Conservation (phyloP, 2,797 vertebrate genomes). For the Microctenopoma stevenorrisi region DNA sequence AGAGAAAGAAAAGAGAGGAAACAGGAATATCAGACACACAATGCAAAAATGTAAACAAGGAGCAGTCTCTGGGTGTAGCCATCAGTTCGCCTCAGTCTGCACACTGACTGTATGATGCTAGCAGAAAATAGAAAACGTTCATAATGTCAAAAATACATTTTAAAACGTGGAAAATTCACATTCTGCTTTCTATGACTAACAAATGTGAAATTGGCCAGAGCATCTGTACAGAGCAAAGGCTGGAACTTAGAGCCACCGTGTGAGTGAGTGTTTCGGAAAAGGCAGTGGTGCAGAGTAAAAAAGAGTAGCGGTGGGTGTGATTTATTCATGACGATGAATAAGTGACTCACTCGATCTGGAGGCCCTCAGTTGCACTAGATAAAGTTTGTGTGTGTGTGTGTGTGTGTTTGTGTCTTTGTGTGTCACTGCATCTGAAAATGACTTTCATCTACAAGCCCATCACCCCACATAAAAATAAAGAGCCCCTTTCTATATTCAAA, state of each 20-base stretch:
- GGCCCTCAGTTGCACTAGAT: conserved; percentile 47
- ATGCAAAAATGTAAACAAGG: conserved; percentile 47
- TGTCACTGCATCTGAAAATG: conserved; percentile 25
- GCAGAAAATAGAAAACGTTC: too few relatives aligned
- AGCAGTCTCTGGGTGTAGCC: conserved; percentile 63
- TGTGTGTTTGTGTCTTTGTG: conserved; percentile 20
- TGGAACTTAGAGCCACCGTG: conserved; percentile 12
- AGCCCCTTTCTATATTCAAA: conserved; percentile 14
- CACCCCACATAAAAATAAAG: conserved; percentile 24
- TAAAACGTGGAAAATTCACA: background rate
- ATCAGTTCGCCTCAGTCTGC: conserved; percentile 54
- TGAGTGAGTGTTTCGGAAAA: conserved; percentile 38
- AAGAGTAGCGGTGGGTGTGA: conserved; percentile 65
- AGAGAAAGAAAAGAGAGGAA: background rate
- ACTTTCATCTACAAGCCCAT: conserved; percentile 31
- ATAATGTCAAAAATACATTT: too few relatives aligned
- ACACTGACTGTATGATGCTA: background rate
- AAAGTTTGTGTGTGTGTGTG: conserved; percentile 28
- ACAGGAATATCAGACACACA: conserved; percentile 7
- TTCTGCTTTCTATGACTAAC: conserved; percentile 14
- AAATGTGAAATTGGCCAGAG: background rate
- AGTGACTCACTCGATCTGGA: conserved; percentile 68
- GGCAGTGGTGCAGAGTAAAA: conserved; percentile 52
- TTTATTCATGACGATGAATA: conserved; percentile 74
- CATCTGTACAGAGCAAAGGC: conserved; percentile 10